A percentile compares a stretch with the other conserved stretches of the same genome.
Evolutionary conservation across 64 coral and sea anemone genomes (phyloP).

Genomic region (Acropora yongei): DNA sequence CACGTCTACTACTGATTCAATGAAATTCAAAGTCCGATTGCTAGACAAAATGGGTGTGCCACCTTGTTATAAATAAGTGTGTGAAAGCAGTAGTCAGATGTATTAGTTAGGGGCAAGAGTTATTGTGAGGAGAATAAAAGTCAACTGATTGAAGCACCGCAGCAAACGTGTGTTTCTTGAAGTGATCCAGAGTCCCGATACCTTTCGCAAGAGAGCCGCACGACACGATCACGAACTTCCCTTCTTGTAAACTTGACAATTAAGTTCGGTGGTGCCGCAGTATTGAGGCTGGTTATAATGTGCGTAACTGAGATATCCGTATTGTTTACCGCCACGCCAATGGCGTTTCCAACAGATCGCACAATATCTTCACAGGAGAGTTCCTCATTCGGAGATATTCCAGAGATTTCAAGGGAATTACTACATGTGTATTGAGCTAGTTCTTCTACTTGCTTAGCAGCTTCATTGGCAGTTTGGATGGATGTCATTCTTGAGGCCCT

Average conservation of each 20-base stretch:
- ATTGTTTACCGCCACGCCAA: constrained; percentile 42
- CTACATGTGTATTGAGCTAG: constrained; percentile 35
- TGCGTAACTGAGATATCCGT: constrained; percentile 39
- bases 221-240: background rate
- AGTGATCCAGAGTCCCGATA: no score
- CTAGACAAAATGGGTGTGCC: no score
- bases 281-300: constrained; percentile 37
- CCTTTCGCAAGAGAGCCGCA: no score
- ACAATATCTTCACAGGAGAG: constrained; percentile 31
- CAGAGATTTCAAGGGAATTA: constrained; percentile 36
- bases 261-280: constrained; percentile 41
- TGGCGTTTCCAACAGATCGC: constrained; percentile 39
- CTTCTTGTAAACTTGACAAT: constrained; percentile 59
- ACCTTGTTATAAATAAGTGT: no score
- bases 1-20: no score
- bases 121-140: no score
- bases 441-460: constrained; percentile 21
- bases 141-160: no score
- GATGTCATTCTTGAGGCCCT: background rate
- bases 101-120: background rate
- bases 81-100: no score
- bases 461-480: constrained; percentile 3
- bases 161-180: no score
- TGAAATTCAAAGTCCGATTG: no score
- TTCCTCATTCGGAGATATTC: constrained; percentile 2